Evolutionary conservation across 1,140 invertebrate species (phyloP).

Genomic region (Neoseiulus cucumeris): DNA sequence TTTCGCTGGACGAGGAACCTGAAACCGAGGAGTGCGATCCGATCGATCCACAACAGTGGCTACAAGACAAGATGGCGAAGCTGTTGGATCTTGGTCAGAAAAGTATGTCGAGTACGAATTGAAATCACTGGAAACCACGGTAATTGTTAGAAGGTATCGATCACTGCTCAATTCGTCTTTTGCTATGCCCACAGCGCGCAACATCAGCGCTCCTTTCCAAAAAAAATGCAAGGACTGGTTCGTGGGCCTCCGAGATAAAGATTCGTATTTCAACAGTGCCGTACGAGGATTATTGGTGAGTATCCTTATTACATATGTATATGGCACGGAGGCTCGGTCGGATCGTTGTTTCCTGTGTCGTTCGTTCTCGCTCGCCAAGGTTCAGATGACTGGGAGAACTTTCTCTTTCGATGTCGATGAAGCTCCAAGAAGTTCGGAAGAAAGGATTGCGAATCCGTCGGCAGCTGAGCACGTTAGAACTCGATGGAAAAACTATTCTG

Average conservation of each 20-base stretch:
- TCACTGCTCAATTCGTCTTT: background rate
- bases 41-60: slow-evolving; percentile 6
- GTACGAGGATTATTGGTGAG: slow-evolving; percentile 26
- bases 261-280: slow-evolving; percentile 25
- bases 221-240: slow-evolving; percentile 25
- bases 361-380: no score
- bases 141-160: background rate
- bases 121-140: background rate
- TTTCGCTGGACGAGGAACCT: slow-evolving; percentile 8
- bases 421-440: no score
- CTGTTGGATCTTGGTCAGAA: slow-evolving; percentile 7
- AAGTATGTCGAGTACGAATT: background rate
- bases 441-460: no score
- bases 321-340: background rate
- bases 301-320: slow-evolving; percentile 13
- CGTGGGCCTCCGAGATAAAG: slow-evolving; percentile 23
- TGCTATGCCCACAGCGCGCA: slow-evolving; percentile 22
- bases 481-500: no score
- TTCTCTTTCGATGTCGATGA: no score
- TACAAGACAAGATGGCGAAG: slow-evolving; percentile 13
- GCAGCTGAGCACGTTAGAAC: no score
- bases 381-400: no score
- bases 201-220: slow-evolving; percentile 25
- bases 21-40: background rate
- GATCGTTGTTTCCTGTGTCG: background rate